phyloP scores from a whole-genome alignment of 2,888 invertebrate species.

The Frankliniella intonsa region DNA sequence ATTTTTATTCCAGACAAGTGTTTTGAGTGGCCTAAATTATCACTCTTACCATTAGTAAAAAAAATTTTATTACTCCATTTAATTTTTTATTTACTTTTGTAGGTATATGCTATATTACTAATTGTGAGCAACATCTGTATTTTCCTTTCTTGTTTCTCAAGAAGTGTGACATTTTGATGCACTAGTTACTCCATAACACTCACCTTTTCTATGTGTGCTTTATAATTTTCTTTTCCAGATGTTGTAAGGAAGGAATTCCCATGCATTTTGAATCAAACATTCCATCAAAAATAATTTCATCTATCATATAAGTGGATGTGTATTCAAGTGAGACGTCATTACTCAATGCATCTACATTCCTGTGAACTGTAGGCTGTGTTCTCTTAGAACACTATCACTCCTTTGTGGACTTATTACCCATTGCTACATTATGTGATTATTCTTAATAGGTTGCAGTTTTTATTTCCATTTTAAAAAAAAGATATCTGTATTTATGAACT shows the following conservation, averaged over 20 bases:
- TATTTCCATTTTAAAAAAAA: background rate
- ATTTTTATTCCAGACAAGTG: background rate
- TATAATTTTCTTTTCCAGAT: background rate
- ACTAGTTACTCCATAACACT: constrained; percentile 23
- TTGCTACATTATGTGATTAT: constrained; percentile 17
- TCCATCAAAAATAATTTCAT: background rate
- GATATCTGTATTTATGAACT: background rate
- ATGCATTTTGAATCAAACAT: background rate
- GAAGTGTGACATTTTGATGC: background rate
- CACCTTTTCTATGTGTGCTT: constrained; percentile 6
- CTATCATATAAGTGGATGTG: background rate
- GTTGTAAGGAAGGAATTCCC: background rate
- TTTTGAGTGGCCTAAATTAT: constrained; percentile 20
- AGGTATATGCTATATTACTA: background rate
- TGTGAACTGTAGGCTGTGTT: background rate
- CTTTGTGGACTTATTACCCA: background rate
- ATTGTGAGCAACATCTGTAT: constrained; percentile 12
- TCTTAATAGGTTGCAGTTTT: constrained; percentile 1
- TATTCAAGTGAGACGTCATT: background rate
- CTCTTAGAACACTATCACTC: background rate
- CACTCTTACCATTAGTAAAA: constrained; percentile 16
- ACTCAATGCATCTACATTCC: background rate
- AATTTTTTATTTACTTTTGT: constrained; percentile 12
- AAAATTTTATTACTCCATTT: constrained; percentile 18
- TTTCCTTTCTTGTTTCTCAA: constrained; percentile 15